Base-by-base conservation (phyloP, 2,797 vertebrate genomes). In the Rousettus madagascariensis region DNA sequence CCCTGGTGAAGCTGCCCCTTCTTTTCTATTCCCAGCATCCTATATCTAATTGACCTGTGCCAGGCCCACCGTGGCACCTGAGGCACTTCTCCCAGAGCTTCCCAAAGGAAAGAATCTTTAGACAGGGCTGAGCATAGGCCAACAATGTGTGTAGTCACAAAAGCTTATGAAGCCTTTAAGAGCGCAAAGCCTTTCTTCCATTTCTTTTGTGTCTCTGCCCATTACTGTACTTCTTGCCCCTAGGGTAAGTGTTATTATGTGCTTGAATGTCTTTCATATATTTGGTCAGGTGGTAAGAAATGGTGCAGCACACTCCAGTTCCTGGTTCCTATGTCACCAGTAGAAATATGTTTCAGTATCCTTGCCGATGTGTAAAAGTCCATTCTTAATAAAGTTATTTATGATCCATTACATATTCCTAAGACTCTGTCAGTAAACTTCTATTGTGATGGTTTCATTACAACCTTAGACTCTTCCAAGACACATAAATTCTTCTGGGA, bases 401-500 rank as follows among this genome's bases (percentile, higher is more conserved):
- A 94, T 8, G 49, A 51, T 1, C 28, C 36, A 82, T 16, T 12
- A 28, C n/a, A 51, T 57, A 53, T 36, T 75, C 20, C 30, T 94
- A 51, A 84, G 22, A 65, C 41, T 80, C 49, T 55, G 30, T 93
- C 49, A 87, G 53, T 63, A 26, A 71, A 43, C 51, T 90, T 95
- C 68, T 63, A 92, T 28, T 86, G 33, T 86, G 86, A 94, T 53
- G 79, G 51, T 90, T 94, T 94, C 74, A 63, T 30, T 82, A 26
- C 36, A 94, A 59, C 43, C 38, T 33, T 33, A 86, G 61, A 79
- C n/a, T 57, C 49, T 91, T 86, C n/a, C 28, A 83, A 51, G 38
- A 36, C n/a, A 65, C 30, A 86, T 46, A 72, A 75, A 89, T 95
- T 96, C 90, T 94, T 86, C 41, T 46, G 30, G 19, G 88, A 82